Base-by-base conservation (phyloP, 2,113 vertebrate species). In the Dipodomys stephensi region DNA sequence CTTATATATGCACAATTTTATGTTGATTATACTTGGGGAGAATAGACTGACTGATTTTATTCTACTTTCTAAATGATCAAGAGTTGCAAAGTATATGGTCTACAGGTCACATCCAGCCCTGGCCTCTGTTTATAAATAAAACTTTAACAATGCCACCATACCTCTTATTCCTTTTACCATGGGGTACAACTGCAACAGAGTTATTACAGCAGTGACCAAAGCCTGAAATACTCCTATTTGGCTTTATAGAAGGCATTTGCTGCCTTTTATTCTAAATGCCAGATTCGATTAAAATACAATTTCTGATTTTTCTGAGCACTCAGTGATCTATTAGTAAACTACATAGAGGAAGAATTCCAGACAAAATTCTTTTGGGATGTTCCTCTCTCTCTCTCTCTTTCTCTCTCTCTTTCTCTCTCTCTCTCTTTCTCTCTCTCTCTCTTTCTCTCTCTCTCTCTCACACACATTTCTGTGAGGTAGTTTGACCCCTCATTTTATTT, bases 81-180 rank as follows among this genome's bases (percentile, higher is more conserved):
- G 12, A 5, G 6, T 62, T 49, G 49, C 49, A 11, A 64, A 83
- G 30, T 6, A 60, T 35, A 0, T 30, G 20, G 20, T 49, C 20
- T 44, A 0, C 7, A 25, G 35, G 19, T 27, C 20, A 67, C 15
- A 35, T n/a, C 10, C 44, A 67, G 35, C 18, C 30, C 15, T 20
- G 39, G 23, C 22, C 27, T n/a, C 15, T 23, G 16, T 67, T 28
- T 83, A 7, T 62, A n/a, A 73, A 35, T 35, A 69, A 91, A 95
- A 74, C n/a, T 78, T 93, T 86, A 64, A 53, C 44, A 46, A 64
- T 49, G 49, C 13, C 18, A 32, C 22, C 16, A 0, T 16, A n/a
- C 1, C 13, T 4, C 1, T 25, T 4, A 18, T 39, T 57, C 13
- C 1, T 18, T 22, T 12, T 25, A 0, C 15, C 13, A 19, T 4